Evolutionary conservation across 2,113 vertebrate species (phyloP), one percentile per base, ranked within the genome.

Genomic region (Alligator mississippiensis): DNA sequence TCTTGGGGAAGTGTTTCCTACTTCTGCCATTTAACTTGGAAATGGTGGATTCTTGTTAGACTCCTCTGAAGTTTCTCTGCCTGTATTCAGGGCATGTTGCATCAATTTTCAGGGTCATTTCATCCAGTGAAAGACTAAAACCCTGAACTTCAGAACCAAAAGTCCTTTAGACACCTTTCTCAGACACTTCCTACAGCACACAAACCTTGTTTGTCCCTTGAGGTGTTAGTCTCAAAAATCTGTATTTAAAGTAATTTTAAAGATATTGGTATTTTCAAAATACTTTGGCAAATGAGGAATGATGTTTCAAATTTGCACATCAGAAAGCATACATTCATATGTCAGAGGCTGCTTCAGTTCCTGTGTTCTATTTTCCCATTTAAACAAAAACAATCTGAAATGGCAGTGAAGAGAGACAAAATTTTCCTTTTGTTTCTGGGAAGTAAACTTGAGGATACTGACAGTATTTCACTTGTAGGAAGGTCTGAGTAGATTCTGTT

Each of bases 331-430:
- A 70, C 1, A 1, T 82, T 94, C 61, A 22, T 94, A 77, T n/a
- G 75, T 74, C 55, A 75, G 80, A 18, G 89, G 38, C 59, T 15
- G 21, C n/a, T 34, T 28, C 28, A 82, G 82, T 64, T 87, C 1
- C 47, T 64, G 76, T 59, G 55, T 89, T 88, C 80, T 90, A 79
- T 47, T 47, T 47, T 47, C 47, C 70, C 86, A 75, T 86, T 87
- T 62, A 78, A 74, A 85, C 76, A 83, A 85, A 87, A 91, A 30
- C 22, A 15, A 82, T 94, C 86, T 80, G 85, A 59, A 91, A 63
- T 4, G 88, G 3, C 0, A 5, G 34, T 34, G 0, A 24, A 47
- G 30, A 74, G 82, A 84, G 74, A 83, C 92, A 77, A 19, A 68
- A 9, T 91, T 93, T 84, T 77, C 9, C 1, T 62, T 22, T 60